A percentile compares a stretch with the other conserved stretches of the same genome.
Evolutionary conservation across 1,140 invertebrate genomes (phyloP).

Genomic region (Galendromus occidentalis): DNA sequence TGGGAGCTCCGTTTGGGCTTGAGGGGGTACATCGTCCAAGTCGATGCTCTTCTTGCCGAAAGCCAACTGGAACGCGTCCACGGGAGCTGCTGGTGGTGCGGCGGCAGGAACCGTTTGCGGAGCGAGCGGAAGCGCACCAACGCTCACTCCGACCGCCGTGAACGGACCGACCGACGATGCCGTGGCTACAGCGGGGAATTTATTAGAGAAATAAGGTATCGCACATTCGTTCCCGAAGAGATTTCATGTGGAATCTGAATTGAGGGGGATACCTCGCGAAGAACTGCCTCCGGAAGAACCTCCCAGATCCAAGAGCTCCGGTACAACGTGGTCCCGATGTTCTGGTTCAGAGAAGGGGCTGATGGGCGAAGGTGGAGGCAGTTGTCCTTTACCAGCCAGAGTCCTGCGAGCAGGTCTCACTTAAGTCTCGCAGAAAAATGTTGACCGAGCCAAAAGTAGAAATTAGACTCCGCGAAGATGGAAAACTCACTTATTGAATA

Average conservation of each 20-base stretch:
- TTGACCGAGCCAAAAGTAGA: no score
- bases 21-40: constrained; percentile 4
- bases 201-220: no score
- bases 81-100: not conserved
- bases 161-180: constrained; percentile 5
- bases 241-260: no score
- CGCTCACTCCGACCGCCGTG: not conserved
- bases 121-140: not conserved
- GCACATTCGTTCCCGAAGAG: no score
- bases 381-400: not conserved
- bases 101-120: not conserved
- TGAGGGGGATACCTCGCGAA: no score
- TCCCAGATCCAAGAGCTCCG: not conserved
- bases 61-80: constrained; percentile 10
- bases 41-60: constrained; percentile 10
- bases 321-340: not conserved
- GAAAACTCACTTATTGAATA: no score
- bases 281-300: no score
- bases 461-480: no score
- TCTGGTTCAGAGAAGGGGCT: constrained; percentile 1
- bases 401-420: not conserved
- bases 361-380: not conserved
- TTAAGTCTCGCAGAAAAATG: no score
- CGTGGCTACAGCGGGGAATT: not conserved
- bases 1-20: not conserved